Conservation (phyloP, 2,113 vertebrate genomes). For the Myiozetetes cayanensis region DNA sequence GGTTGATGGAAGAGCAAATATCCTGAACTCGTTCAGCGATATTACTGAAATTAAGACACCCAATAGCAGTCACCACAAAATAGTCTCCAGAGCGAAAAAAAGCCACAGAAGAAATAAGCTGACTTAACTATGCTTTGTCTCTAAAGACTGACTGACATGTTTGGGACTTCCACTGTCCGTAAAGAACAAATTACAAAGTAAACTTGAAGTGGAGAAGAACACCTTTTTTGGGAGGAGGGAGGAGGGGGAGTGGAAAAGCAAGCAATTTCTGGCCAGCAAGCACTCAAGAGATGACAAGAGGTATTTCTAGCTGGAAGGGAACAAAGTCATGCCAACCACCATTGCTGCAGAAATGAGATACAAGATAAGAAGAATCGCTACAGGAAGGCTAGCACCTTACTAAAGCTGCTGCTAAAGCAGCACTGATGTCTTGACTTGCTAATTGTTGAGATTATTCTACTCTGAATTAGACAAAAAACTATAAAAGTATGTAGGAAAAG, state of each 20-base stretch:
- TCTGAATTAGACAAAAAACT: neutral
- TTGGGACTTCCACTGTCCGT: neutral
- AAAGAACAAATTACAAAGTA: neutral
- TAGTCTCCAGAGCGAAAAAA: neutral
- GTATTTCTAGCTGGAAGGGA: neutral
- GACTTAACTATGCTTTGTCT: neutral
- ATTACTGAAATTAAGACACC: neutral
- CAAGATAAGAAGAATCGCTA: neutral
- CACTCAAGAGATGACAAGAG: neutral
- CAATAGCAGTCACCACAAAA: neutral
- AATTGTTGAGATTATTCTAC: neutral
- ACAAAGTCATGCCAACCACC: neutral
- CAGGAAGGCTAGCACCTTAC: neutral
- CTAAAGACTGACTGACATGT: neutral
- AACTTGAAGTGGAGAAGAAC: neutral
- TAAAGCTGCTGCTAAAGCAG: neutral
- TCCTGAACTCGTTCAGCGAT: neutral
- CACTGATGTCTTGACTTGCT: neutral
- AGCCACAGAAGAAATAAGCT: neutral
- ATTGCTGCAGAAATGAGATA: neutral
- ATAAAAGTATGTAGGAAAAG: neutral
- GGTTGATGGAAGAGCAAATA: neutral
- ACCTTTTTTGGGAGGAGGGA: accelerated
- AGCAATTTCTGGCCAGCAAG: neutral
- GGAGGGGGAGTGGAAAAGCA: accelerated